Conservation (phyloP, 2,113 vertebrate genomes). For the Coreoperca whiteheadi region DNA sequence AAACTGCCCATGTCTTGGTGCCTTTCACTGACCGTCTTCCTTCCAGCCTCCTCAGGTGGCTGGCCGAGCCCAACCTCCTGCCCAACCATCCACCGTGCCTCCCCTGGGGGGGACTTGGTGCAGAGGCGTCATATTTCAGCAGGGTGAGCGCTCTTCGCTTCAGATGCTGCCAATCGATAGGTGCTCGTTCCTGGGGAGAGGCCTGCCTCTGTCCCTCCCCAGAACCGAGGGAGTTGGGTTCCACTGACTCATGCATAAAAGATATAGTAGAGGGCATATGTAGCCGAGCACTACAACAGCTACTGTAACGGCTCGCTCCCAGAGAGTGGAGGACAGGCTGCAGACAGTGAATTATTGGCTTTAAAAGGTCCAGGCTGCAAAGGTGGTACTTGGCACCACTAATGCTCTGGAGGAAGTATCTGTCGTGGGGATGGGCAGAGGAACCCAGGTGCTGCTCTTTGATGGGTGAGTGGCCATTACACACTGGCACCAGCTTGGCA, state of each 20-base stretch:
- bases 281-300: slow-evolving; percentile 66
- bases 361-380: slow-evolving; percentile 4
- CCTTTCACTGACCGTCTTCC: slow-evolving; percentile 10
- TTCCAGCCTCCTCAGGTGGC: slow-evolving; percentile 60
- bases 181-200: slow-evolving; percentile 51
- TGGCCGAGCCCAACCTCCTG: slow-evolving; percentile 26
- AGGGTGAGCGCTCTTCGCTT: slow-evolving; percentile 37
- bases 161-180: slow-evolving; percentile 65
- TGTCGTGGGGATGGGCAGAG: slow-evolving; percentile 49
- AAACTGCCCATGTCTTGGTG: background rate
- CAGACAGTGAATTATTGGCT: background rate
- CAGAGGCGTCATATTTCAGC: slow-evolving; percentile 76
- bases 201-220: slow-evolving; percentile 52
- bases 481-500: slow-evolving; percentile 59
- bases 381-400: background rate
- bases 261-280: slow-evolving; percentile 81
- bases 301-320: slow-evolving; percentile 30
- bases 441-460: slow-evolving; percentile 35
- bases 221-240: slow-evolving; percentile 84
- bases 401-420: slow-evolving; percentile 40
- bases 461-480: slow-evolving; percentile 49
- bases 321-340: background rate
- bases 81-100: slow-evolving; percentile 32
- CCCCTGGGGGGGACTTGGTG: slow-evolving; percentile 15
- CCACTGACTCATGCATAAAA: slow-evolving; percentile 93